Percentiles rank a stretch among this genome's conserved stretches.
Evolutionary conservation across 2,797 vertebrate species (phyloP).

Genomic region (Pempheris klunzingeri): DNA sequence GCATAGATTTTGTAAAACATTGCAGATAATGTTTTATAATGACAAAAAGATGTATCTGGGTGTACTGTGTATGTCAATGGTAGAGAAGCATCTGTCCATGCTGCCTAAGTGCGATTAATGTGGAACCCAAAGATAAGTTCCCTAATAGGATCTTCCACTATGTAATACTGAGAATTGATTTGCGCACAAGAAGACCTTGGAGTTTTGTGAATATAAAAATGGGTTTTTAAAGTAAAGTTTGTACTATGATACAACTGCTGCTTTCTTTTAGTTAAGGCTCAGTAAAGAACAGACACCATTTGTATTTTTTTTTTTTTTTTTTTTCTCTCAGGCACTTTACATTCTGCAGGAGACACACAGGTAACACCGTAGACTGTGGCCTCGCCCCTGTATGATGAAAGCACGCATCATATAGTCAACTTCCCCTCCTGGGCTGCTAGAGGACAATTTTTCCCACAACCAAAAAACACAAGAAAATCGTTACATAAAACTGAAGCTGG

Average conservation of each 20-base stretch:
- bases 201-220: conserved; percentile 6
- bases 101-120: conserved; percentile 37
- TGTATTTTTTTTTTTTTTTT: conserved; percentile 12
- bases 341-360: conserved; percentile 40
- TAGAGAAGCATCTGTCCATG: conserved; percentile 4
- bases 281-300: not conserved
- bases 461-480: conserved; percentile 46
- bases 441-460: conserved; percentile 43
- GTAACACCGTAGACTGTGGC: conserved; percentile 15
- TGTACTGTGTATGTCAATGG: not conserved
- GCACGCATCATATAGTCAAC: conserved; percentile 36
- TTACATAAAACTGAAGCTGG: conserved; percentile 46
- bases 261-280: conserved; percentile 20
- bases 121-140: conserved; percentile 21
- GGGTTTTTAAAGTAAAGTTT: conserved; percentile 13
- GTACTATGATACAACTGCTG: not conserved
- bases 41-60: conserved; percentile 10
- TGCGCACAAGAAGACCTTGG: not conserved
- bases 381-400: conserved; percentile 53
- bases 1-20: not conserved
- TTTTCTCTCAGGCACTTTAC: conserved; percentile 27
- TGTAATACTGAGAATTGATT: conserved; percentile 15
- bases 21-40: not conserved
- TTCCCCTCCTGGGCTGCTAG: conserved; percentile 42
- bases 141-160: conserved; percentile 28